phyloP scores from a whole-genome alignment of 2,888 invertebrate genomes.

The Tipula helvola region DNA sequence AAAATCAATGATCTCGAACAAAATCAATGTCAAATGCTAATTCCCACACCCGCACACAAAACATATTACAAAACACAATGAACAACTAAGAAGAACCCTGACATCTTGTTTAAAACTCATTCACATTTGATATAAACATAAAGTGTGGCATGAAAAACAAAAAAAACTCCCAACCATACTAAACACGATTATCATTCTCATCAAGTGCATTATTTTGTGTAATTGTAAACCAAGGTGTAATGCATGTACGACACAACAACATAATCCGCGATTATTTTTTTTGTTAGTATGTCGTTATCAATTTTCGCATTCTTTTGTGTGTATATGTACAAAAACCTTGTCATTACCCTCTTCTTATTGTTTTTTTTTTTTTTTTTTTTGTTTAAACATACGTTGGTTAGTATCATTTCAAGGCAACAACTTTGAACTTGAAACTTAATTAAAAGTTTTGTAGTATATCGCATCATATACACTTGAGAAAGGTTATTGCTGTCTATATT shows the following conservation, averaged over 20 bases:
- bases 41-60: background rate
- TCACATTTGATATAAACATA: background rate
- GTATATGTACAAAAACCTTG: background rate
- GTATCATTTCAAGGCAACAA: background rate
- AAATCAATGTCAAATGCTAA: background rate
- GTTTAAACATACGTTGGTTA: background rate
- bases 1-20: background rate
- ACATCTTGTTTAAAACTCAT: background rate
- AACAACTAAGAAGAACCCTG: background rate
- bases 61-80: background rate
- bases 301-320: background rate
- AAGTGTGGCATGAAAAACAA: background rate
- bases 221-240: background rate
- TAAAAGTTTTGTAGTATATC: background rate
- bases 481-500: background rate
- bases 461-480: background rate
- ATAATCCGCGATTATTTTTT: background rate
- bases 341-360: background rate
- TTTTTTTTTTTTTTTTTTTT: background rate
- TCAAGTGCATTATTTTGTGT: background rate
- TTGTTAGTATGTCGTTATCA: background rate
- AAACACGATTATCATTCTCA: background rate
- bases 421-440: conserved; percentile 4
- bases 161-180: background rate
- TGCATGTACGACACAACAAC: background rate